Conservation (phyloP, 2,797 vertebrate species). For the Chelon auratus region DNA sequence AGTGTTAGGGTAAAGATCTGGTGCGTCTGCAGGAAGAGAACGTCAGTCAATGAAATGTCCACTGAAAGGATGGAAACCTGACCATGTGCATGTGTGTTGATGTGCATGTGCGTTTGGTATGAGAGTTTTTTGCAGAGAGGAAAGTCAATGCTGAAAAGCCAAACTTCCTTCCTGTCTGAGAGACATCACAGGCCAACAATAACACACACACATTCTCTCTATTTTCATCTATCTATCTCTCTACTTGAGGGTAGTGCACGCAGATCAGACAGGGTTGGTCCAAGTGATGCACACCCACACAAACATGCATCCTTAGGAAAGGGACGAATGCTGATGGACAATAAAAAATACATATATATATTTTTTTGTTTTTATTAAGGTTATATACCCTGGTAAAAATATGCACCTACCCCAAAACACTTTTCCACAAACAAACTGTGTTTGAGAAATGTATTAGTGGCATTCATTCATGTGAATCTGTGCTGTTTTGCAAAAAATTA, state of each 20-base stretch:
- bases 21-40: neutral
- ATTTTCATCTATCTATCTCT: conserved; percentile 28
- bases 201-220: conserved; percentile 49
- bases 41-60: neutral
- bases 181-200: conserved; percentile 64
- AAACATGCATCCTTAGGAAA: conserved; percentile 9
- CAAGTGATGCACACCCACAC: conserved; percentile 19
- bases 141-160: conserved; percentile 63
- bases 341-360: neutral
- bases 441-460: neutral
- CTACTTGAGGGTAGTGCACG: conserved; percentile 25
- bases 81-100: conserved; percentile 8
- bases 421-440: neutral
- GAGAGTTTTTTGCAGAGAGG: conserved; percentile 47
- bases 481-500: neutral
- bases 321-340: neutral
- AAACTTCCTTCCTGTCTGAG: conserved; percentile 78
- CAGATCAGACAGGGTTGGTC: conserved; percentile 35
- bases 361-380: neutral
- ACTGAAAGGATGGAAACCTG: neutral
- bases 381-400: neutral
- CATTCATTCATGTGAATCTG: neutral
- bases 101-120: conserved; percentile 30
- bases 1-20: neutral
- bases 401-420: neutral